These are phyloP conservation scores for Hippocampus kuda DNA, from an alignment of 2,797 vertebrate species.

Conservation along the genomic window DNA sequence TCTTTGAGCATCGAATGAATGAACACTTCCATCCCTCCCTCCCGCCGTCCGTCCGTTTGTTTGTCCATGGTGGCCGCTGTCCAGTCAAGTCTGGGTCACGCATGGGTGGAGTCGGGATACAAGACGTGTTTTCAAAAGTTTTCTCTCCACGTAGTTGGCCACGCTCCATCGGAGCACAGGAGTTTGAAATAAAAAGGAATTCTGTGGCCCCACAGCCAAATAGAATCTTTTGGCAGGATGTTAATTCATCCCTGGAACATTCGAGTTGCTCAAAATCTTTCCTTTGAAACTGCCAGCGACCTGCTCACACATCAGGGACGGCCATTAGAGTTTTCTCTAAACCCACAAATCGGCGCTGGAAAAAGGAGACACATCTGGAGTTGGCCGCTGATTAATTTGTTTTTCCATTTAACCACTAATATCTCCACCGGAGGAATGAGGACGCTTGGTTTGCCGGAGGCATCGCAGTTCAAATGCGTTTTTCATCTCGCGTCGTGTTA, in stretches of 20 bases:
- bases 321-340: conserved; percentile 2
- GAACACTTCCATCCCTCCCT: not conserved
- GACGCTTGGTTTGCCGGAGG: not conserved
- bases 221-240: conserved; percentile 1
- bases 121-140: not conserved
- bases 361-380: not conserved
- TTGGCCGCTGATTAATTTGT: not conserved
- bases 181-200: not conserved
- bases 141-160: not conserved
- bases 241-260: conserved; percentile 4
- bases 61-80: not conserved
- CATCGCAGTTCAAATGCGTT: not conserved
- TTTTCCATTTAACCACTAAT: not conserved
- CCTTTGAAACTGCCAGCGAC: conserved; percentile 1
- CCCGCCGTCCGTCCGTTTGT: not conserved
- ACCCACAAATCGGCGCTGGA: not conserved
- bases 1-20: not conserved
- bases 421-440: not conserved
- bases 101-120: not conserved
- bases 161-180: not conserved
- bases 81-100: not conserved
- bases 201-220: not conserved
- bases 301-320: not conserved
- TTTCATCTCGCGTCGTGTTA: not conserved
- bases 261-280: not conserved